Conservation (phyloP, 2,113 vertebrate genomes). For the Tachuris rubrigastra region DNA sequence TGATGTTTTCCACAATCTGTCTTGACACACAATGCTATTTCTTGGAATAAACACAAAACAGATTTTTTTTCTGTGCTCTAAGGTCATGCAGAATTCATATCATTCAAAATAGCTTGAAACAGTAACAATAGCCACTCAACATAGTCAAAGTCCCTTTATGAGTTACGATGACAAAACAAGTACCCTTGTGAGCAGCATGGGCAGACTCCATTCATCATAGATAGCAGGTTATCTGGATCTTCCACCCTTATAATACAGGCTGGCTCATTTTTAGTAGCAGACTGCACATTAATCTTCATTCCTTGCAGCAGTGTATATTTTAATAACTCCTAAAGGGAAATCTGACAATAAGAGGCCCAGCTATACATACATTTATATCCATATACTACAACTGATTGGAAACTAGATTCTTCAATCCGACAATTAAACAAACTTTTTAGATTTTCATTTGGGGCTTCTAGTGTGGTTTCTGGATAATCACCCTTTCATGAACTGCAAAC, state of each 20-base stretch:
- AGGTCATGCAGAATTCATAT: neutral
- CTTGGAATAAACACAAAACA: neutral
- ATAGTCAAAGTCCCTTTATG: neutral
- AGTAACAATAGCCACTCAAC: neutral
- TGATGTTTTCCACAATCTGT: neutral
- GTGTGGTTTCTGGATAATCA: neutral
- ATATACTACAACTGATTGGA: neutral
- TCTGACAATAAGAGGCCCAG: neutral
- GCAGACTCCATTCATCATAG: neutral
- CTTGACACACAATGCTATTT: neutral
- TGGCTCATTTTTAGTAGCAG: neutral
- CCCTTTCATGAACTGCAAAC: neutral
- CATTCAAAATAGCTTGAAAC: neutral
- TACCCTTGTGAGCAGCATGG: neutral
- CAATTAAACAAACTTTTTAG: neutral
- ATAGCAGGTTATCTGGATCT: neutral
- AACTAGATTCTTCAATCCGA: neutral
- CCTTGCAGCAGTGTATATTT: neutral
- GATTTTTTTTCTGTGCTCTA: neutral
- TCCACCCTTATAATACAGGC: neutral
- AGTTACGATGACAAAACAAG: neutral
- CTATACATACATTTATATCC: neutral
- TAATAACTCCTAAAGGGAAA: conserved; percentile 1
- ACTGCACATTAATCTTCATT: neutral
- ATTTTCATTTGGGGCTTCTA: neutral